A percentile compares a stretch with the other conserved stretches of the same genome.
phyloP scores from a whole-genome alignment of 2,888 invertebrate genomes.

The Melipona beecheii region DNA sequence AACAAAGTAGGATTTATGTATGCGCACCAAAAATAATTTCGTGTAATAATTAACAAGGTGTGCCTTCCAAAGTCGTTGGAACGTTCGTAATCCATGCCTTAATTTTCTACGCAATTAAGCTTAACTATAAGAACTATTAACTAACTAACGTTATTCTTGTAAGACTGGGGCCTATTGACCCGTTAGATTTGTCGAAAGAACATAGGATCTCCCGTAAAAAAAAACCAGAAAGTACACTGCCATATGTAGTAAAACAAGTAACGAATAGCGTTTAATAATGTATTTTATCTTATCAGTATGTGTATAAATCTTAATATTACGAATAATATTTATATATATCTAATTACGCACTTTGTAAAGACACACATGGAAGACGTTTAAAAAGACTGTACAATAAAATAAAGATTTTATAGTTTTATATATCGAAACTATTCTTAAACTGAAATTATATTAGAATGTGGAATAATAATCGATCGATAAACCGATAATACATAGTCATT shows the following conservation, averaged over 20 bases:
- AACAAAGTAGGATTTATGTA: slow-evolving; percentile 1
- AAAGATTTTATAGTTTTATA: slow-evolving; percentile 78
- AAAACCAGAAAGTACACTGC: slow-evolving; percentile 80
- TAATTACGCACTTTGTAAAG: slow-evolving; percentile 41
- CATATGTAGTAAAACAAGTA: slow-evolving; percentile 68
- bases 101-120: slow-evolving; percentile 44
- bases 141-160: slow-evolving; percentile 66
- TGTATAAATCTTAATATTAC: slow-evolving; percentile 65
- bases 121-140: slow-evolving; percentile 38
- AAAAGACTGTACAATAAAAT: slow-evolving; percentile 74
- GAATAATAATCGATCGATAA: neutral
- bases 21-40: slow-evolving; percentile 29
- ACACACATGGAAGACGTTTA: slow-evolving; percentile 36
- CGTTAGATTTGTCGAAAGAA: slow-evolving; percentile 68
- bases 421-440: slow-evolving; percentile 26
- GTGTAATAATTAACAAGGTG: slow-evolving; percentile 29
- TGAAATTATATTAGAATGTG: neutral
- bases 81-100: slow-evolving; percentile 41
- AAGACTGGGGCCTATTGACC: slow-evolving; percentile 77
- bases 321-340: slow-evolving; percentile 65
- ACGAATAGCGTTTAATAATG: slow-evolving; percentile 51
- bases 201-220: slow-evolving; percentile 66
- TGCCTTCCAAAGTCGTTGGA: slow-evolving; percentile 30
- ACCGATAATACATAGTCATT: neutral
- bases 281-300: slow-evolving; percentile 68